Conservation (phyloP, 2,888 invertebrate genomes). For the Aethes cnicana region DNA sequence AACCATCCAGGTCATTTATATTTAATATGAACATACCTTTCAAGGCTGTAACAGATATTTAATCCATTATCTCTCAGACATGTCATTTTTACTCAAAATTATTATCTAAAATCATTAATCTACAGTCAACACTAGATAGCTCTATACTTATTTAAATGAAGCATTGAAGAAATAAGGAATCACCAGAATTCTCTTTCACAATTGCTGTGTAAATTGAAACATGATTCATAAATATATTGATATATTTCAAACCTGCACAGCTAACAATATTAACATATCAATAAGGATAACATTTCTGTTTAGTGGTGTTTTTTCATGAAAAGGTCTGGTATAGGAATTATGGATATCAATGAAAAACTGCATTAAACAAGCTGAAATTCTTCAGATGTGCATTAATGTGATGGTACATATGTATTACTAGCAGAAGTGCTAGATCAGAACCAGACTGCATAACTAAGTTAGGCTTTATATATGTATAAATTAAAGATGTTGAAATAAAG, state of each 20-base stretch:
- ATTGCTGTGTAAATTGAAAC: slow-evolving; percentile 21
- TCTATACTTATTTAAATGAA: slow-evolving; percentile 11
- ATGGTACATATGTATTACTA: too few relatives aligned
- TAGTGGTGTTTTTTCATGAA: slow-evolving; percentile 3
- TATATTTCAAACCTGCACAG: slow-evolving; percentile 9
- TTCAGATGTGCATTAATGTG: too few relatives aligned
- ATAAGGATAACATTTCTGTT: slow-evolving; percentile 15
- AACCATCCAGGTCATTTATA: slow-evolving; percentile 37
- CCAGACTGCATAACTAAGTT: too few relatives aligned
- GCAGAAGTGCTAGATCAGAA: too few relatives aligned
- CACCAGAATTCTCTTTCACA: slow-evolving; percentile 10
- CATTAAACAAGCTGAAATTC: too few relatives aligned
- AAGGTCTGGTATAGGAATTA: slow-evolving; percentile 7
- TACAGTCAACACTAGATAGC: slow-evolving; percentile 12
- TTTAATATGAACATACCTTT: slow-evolving; percentile 34
- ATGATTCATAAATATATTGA: slow-evolving; percentile 27
- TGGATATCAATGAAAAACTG: too few relatives aligned
- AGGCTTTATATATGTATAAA: too few relatives aligned
- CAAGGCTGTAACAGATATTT: slow-evolving; percentile 27
- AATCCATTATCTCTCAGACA: slow-evolving; percentile 28
- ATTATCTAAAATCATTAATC: slow-evolving; percentile 12
- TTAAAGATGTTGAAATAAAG: too few relatives aligned
- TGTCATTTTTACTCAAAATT: slow-evolving; percentile 24
- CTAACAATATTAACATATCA: slow-evolving; percentile 19
- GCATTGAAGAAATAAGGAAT: slow-evolving; percentile 20